These are phyloP conservation scores for Elephas maximus DNA, from an alignment of 2,113 vertebrate genomes.

Conservation along the genomic window DNA sequence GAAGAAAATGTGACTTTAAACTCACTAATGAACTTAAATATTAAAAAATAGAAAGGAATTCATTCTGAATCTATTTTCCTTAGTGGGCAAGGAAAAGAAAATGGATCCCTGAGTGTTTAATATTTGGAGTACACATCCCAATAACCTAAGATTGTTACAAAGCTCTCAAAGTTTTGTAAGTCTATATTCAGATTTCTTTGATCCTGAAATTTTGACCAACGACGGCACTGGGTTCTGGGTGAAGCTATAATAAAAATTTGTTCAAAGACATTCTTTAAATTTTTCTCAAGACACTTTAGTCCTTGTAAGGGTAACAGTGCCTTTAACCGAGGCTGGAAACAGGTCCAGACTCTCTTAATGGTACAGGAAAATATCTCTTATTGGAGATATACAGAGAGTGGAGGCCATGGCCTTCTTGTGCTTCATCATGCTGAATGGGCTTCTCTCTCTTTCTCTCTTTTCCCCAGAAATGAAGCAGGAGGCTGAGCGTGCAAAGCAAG, in stretches of 20 bases:
- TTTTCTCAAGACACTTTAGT: constrained; percentile 57
- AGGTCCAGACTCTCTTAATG: background rate
- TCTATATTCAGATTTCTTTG: constrained; percentile 38
- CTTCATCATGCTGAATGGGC: background rate
- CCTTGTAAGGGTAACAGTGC: background rate
- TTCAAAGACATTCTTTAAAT: constrained; percentile 59
- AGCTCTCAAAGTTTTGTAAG: background rate
- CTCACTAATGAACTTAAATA: background rate
- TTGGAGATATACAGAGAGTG: background rate
- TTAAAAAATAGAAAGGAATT: background rate
- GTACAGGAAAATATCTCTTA: background rate
- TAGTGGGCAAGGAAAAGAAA: constrained; percentile 24
- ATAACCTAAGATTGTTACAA: background rate
- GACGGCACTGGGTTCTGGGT: background rate
- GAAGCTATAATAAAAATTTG: background rate
- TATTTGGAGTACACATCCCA: background rate
- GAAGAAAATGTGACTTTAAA: background rate
- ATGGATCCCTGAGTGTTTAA: background rate
- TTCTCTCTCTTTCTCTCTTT: background rate
- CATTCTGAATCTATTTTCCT: constrained; percentile 27
- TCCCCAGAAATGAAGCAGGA: background rate
- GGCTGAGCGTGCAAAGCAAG: background rate
- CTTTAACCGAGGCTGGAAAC: constrained; percentile 8
- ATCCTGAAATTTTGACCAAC: constrained; percentile 51
- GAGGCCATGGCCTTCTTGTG: background rate